Evolutionary conservation across 2,797 vertebrate genomes (phyloP).

Genomic region (Anguilla obscura): DNA sequence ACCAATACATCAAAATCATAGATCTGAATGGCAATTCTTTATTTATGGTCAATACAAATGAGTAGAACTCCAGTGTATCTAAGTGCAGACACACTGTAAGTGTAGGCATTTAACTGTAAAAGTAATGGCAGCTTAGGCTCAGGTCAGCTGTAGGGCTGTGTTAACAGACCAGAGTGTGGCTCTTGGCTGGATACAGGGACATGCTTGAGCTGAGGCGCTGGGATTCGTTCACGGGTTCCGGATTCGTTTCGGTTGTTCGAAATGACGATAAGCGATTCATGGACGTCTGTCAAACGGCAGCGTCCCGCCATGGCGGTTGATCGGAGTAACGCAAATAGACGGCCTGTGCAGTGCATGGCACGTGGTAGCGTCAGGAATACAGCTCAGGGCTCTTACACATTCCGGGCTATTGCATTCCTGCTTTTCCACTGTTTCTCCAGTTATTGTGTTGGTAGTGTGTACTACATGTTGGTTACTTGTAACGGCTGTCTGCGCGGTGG

Average conservation of each 20-base stretch:
- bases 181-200: not conserved
- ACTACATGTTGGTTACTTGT: not conserved
- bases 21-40: not conserved
- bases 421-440: not conserved
- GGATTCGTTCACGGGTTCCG: not conserved
- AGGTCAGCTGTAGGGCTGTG: not conserved
- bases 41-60: not conserved
- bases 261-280: not conserved
- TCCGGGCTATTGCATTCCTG: not conserved
- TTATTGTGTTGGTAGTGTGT: not conserved
- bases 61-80: not conserved
- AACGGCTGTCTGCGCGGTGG: not conserved
- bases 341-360: too few relatives aligned
- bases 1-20: not conserved
- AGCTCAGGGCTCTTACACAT: not conserved
- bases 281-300: not conserved
- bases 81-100: not conserved
- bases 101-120: not conserved
- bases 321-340: not conserved
- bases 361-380: not conserved
- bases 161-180: not conserved
- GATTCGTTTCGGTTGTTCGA: not conserved
- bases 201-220: not conserved
- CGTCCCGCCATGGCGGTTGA: not conserved
- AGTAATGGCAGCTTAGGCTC: not conserved